Base-by-base conservation (phyloP, 1,140 invertebrate genomes). In the Bombus pyrosoma region DNA sequence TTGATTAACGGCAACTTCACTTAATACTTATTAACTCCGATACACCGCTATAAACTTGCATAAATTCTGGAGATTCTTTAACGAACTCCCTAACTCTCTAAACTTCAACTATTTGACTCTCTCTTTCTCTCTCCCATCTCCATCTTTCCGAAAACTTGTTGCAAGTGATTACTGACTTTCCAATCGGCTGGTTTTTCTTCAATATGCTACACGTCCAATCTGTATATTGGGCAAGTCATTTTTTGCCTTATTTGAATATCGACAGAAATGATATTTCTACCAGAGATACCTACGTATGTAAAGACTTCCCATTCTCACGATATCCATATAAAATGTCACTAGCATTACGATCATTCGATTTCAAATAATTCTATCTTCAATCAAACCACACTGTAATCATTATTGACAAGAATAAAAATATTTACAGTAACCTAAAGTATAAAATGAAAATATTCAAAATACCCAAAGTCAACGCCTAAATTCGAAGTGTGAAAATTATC, bases 1-100 rank as follows among this genome's bases (percentile, higher is more conserved):
- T 62, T 77, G 75, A 77, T 77, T 41, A 77, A 77, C 53, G 53
- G 57, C 57, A 39, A 64, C 25, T 39, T 13, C 37, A 64, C 39
- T 77, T 64, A 64, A 77, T 77, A 57, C 74, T 76, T 76, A 77
- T 77, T 77, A 77, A 77, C 57, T 22, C 10, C 25, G 37, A 37
- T 77, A 62, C 75, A 77, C 37, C 13, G 37, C 34, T 22, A 53
- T 22, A 41, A 59, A 32, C n/a, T 39, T 41, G 57, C 57, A 77
- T 64, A 59, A 59, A 77, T 77, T 64, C 34, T 64, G 25, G 6
- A 10, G 8, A 77, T 77, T 77, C 28, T 77, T 77, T 41, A 62
- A 77, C 57, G 37, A 77, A 41, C 37, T 62, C 22, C 15, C 53
- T 59, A 34, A 75, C 28, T 53, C 53, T 37, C 47, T 28, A 22